phyloP scores from a whole-genome alignment of 2,888 invertebrate genomes.

The Rhingia campestris region DNA sequence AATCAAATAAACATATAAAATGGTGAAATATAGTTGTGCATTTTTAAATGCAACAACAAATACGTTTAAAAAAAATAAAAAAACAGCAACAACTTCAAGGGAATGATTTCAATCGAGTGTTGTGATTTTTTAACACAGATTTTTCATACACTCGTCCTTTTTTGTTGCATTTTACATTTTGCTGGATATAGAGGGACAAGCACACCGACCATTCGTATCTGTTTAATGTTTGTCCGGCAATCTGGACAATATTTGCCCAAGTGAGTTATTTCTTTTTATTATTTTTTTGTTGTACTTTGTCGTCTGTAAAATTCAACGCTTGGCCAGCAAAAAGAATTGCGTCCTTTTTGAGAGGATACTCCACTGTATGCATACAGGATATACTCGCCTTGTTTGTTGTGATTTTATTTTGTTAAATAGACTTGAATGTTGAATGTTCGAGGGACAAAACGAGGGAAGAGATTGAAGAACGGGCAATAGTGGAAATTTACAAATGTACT shows the following conservation, averaged over 20 bases:
- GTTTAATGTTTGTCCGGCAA: slow-evolving; percentile 73
- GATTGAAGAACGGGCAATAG: slow-evolving; percentile 9
- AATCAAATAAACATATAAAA: slow-evolving; percentile 24
- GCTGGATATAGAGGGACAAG: slow-evolving; percentile 14
- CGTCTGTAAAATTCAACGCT: slow-evolving; percentile 54
- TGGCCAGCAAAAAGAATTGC: slow-evolving; percentile 45
- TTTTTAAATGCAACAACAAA: slow-evolving; percentile 31
- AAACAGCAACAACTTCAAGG: slow-evolving; percentile 3
- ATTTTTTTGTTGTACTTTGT: slow-evolving; percentile 8
- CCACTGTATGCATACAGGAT: neutral
- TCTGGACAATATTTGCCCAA: slow-evolving; percentile 72
- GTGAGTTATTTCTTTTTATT: slow-evolving; percentile 58
- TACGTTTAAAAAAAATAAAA: slow-evolving; percentile 4
- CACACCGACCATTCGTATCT: slow-evolving; percentile 65
- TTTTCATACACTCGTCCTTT: slow-evolving; percentile 17
- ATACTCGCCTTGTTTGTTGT: slow-evolving; percentile 9
- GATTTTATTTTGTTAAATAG: slow-evolving; percentile 45
- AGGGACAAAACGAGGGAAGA: neutral
- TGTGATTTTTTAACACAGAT: slow-evolving; percentile 49
- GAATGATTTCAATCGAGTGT: slow-evolving; percentile 59
- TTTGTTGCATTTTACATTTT: neutral
- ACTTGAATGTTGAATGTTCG: slow-evolving; percentile 1
- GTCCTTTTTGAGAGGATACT: slow-evolving; percentile 26
- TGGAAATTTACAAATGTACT: slow-evolving; percentile 60
- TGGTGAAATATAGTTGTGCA: slow-evolving; percentile 29